Evolutionary conservation across 1,140 invertebrate genomes (phyloP), one percentile per base, ranked within the genome.

Genomic region (Sycophila sp.): DNA sequence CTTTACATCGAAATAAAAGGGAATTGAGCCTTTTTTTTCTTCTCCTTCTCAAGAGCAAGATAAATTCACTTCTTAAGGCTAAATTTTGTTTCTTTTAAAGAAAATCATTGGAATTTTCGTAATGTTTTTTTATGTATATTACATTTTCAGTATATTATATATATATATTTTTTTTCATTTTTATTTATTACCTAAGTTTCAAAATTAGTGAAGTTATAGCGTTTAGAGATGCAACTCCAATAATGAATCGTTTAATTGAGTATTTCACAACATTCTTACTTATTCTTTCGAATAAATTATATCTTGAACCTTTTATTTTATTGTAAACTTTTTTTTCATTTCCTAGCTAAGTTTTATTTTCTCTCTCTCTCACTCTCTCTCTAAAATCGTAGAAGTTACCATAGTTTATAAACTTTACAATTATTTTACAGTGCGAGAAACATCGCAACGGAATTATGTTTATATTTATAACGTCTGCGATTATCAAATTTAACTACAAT

Each of bases 261-360:
- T 71, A 59, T 71, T 59, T 65, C 60, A 71, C 62, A 71, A 59
- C 45, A 59, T 40, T 40, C 15, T 66, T 45, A 51, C 24, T 36
- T 40, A 28, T 64, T 53, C 22, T 71, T 47, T 11, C 26, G n/a
- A n/a, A 58, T 55, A 64, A 64, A 64, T 36, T 38, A 49, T 58
- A 53, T 15, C 15, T 13, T 34, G 58, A n/a, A n/a, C n/a, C n/a
- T n/a, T n/a, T n/a, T n/a, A 58, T 32, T 47, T 59, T 66, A 51
- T 66, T 59, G 28, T 58, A 34, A 64, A 47, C 26, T 42, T 59
- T 30, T 62, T 58, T 58, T 63, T 71, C 30, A 30, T 60, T 58
- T 60, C 55, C 69, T 71, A 71, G 53, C 69, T 71, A 71, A 59
- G 15, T 64, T 28, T 47, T n/a, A n/a, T n/a, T n/a, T n/a, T n/a